Evolutionary conservation across 2,113 vertebrate genomes (phyloP), one percentile per base, ranked within the genome.

Genomic region (Deroptyus accipitrinus): DNA sequence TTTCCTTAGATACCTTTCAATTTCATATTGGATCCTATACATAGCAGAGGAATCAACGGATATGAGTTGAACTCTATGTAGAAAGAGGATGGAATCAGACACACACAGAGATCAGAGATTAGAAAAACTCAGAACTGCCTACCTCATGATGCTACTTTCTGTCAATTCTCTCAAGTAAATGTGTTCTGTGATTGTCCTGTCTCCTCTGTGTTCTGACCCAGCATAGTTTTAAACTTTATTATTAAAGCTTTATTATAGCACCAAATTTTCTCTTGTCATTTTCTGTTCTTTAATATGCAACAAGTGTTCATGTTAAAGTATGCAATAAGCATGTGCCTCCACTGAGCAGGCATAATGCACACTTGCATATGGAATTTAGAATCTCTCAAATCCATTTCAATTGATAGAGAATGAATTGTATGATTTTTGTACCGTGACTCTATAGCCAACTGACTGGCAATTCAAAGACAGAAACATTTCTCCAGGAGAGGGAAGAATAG

Each of bases 41-140:
- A 30, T 23, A 63, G 27, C 66, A 61, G 15, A 55, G 2, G 27
- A 90, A 62, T 35, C 41, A 62, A 25, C 49, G 12, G 59, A 48
- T 51, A 20, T 17, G 27, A 59, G 42, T 62, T 0, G 0, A 86
- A 59, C 11, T 69, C 30, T 25, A 0, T 23, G 27, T 51, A 62
- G 20, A 62, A 88, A 35, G 27, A 55, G 5, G 22, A 44, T 31
- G 22, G 31, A 62, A 28, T 31, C 44, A 85, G 62, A 76, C 11
- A 72, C 11, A 24, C 4, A 30, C 31, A 83, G 18, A 64, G 7
- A 61, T 74, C 12, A 88, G 33, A 22, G 24, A 23, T 66, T 16
- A 46, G 17, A 80, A 77, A 74, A 92, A 42, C 16, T 49, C 27
- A 75, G 28, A 94, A 22, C 25, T 51, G 28, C 4, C 2, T 8